phyloP scores from a whole-genome alignment of 1,140 invertebrate species.

The Telenomus remus region DNA sequence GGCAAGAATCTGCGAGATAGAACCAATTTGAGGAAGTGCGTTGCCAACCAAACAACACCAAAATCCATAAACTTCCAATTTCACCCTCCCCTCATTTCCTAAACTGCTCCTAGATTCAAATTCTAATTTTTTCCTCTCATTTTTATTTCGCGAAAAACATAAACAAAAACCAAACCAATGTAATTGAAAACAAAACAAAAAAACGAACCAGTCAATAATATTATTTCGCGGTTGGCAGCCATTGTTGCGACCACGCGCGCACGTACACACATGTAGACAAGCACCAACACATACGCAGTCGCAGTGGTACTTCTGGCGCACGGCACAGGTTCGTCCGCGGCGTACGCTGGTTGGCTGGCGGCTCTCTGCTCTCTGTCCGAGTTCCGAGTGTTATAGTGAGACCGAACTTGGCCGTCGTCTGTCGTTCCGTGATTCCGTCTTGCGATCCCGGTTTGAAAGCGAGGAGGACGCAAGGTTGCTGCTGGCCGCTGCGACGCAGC shows the following conservation, averaged over 20 bases:
- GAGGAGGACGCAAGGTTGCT: slow-evolving; percentile 64
- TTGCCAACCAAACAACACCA: too few species aligned
- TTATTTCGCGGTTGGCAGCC: not conserved
- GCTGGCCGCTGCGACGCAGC: slow-evolving; percentile 72
- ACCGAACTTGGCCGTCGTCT: slow-evolving; percentile 60
- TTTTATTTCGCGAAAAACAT: too few species aligned
- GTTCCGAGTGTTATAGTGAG: slow-evolving; percentile 48
- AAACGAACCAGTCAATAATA: too few species aligned
- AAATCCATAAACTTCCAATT: too few species aligned
- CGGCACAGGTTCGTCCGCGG: slow-evolving; percentile 10
- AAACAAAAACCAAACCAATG: too few species aligned
- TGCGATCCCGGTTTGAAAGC: slow-evolving; percentile 72
- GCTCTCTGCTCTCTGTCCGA: slow-evolving; percentile 63
- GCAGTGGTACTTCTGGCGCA: slow-evolving; percentile 1
- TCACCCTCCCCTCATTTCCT: too few species aligned
- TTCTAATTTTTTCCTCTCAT: too few species aligned
- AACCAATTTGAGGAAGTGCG: too few species aligned
- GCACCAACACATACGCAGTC: not conserved
- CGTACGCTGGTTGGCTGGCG: slow-evolving; percentile 41
- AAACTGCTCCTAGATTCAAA: too few species aligned
- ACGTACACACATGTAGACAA: not conserved
- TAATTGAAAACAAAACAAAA: too few species aligned
- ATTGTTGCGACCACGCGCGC: slow-evolving; percentile 1
- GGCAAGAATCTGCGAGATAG: too few species aligned
- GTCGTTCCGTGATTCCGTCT: slow-evolving; percentile 67